Percentiles rank a stretch among this genome's conserved stretches.
Conservation (phyloP, 2,888 invertebrate genomes). For the Zaprionus obscuricornis region DNA sequence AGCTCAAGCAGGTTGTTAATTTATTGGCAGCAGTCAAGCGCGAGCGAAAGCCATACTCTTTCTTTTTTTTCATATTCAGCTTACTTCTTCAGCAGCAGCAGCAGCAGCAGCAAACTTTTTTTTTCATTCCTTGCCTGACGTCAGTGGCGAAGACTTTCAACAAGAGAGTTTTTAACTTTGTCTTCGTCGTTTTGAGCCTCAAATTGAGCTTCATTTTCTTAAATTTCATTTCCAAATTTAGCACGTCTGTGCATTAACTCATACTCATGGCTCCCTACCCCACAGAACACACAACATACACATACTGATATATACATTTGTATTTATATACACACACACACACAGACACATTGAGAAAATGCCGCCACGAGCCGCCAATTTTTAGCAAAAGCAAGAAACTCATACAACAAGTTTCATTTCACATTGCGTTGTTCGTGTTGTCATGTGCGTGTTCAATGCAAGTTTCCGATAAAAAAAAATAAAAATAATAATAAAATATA, state of each 20-base stretch:
- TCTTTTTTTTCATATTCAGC: slow-evolving; percentile 38
- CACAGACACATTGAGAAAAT: background rate
- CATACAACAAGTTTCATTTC: slow-evolving; percentile 22
- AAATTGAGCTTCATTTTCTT: slow-evolving; percentile 46
- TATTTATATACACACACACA: background rate
- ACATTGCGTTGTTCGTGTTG: slow-evolving; percentile 30
- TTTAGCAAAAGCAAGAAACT: slow-evolving; percentile 18
- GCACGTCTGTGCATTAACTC: slow-evolving; percentile 50
- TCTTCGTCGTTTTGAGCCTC: slow-evolving; percentile 10
- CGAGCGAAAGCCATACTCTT: slow-evolving; percentile 21
- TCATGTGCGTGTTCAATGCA: slow-evolving; percentile 70
- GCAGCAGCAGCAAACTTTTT: too few species aligned
- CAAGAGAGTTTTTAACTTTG: slow-evolving; percentile 13
- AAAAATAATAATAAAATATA: background rate
- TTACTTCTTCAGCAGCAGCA: slow-evolving; percentile 39
- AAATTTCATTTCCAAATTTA: slow-evolving; percentile 72
- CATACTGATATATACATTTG: too few species aligned
- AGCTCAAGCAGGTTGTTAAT: slow-evolving; percentile 33
- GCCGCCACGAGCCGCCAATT: slow-evolving; percentile 35
- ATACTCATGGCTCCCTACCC: too few species aligned
- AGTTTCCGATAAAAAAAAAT: slow-evolving; percentile 57
- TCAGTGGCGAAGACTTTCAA: slow-evolving; percentile 26
- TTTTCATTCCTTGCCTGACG: slow-evolving; percentile 31
- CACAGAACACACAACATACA: background rate
- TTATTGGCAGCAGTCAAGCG: slow-evolving; percentile 33